Percentiles rank a stretch among this genome's conserved stretches.
Evolutionary conservation across 2,888 invertebrate species (phyloP).

Genomic region (Melieria omissa): DNA sequence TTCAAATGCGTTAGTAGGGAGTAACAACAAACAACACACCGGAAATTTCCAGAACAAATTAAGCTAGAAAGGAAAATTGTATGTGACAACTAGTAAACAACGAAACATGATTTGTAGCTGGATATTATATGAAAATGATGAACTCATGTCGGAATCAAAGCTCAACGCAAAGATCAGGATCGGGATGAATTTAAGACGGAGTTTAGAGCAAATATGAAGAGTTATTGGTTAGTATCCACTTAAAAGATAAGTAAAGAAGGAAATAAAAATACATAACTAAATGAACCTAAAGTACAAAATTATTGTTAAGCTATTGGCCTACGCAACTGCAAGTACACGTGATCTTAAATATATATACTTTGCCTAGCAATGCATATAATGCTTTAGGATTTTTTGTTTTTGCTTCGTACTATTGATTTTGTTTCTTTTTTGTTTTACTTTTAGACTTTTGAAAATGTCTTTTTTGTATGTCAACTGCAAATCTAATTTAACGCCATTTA

Average conservation of each 20-base stretch:
- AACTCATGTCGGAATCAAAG: slow-evolving; percentile 7
- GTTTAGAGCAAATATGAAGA: neutral
- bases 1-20: neutral
- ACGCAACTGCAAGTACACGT: slow-evolving; percentile 25
- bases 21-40: too few relatives aligned
- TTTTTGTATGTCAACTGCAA: slow-evolving; percentile 45
- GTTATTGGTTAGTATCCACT: slow-evolving; percentile 25
- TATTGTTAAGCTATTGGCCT: slow-evolving; percentile 20
- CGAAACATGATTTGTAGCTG: neutral
- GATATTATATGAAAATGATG: neutral
- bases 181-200: neutral
- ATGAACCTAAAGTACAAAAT: neutral
- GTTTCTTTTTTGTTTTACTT: too few relatives aligned
- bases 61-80: neutral
- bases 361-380: neutral
- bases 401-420: too few relatives aligned
- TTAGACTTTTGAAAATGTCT: neutral
- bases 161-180: slow-evolving; percentile 5
- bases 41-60: neutral
- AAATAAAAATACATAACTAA: neutral
- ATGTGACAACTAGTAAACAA: neutral
- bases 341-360: slow-evolving; percentile 1
- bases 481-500: slow-evolving; percentile 27
- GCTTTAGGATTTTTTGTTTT: neutral
- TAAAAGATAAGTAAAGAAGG: neutral